These are phyloP conservation scores for Diarsia dahlii DNA, from an alignment of 2,888 invertebrate genomes.

Conservation along the genomic window DNA sequence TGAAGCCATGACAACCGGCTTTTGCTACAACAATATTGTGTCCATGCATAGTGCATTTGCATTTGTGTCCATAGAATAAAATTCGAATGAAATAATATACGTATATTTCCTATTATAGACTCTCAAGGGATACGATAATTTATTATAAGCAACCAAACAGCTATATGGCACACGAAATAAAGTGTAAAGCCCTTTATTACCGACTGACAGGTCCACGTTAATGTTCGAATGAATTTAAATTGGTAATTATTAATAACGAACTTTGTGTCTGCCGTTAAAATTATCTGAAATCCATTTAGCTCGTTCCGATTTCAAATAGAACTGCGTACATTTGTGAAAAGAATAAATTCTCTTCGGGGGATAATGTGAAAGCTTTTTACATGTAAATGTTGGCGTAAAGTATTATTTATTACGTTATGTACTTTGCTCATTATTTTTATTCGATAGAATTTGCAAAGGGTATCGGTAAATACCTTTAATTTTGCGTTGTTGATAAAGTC, in stretches of 20 bases:
- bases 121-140: not conserved
- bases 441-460: constrained; percentile 4
- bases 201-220: constrained; percentile 54
- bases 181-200: constrained; percentile 37
- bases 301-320: constrained; percentile 62
- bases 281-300: constrained; percentile 67
- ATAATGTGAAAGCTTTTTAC: constrained; percentile 49
- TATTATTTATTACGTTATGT: constrained; percentile 31
- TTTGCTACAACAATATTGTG: not conserved
- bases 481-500: not conserved
- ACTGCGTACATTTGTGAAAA: constrained; percentile 50
- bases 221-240: constrained; percentile 65
- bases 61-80: not conserved
- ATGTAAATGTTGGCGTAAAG: constrained; percentile 34
- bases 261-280: constrained; percentile 63
- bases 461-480: not conserved
- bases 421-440: constrained; percentile 41
- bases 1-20: not conserved
- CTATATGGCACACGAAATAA: constrained; percentile 21
- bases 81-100: constrained; percentile 1
- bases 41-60: too few relatives aligned
- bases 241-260: constrained; percentile 69
- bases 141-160: constrained; percentile 27
- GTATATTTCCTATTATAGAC: not conserved
- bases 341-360: constrained; percentile 54